Evolutionary conservation across 2,888 invertebrate species (phyloP), one percentile per base, ranked within the genome.

Genomic region (Emmelina monodactyla): DNA sequence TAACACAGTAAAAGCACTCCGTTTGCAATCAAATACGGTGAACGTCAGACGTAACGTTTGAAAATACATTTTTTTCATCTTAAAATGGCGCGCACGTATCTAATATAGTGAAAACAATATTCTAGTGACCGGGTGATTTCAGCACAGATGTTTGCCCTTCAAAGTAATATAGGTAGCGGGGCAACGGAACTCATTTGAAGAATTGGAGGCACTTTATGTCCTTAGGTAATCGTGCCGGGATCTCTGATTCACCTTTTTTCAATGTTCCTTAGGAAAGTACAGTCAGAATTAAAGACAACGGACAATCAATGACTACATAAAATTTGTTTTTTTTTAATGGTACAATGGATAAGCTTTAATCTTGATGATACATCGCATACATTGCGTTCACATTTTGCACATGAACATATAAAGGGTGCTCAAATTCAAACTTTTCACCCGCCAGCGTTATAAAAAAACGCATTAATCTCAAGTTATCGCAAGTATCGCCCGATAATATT

Each of bases 21-120:
- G 50, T 46, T 63, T 62, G 60, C 64, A 75, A 78, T 76, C 76
- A 78, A 78, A 75, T 73, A 69, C 58, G 58, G 57, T 55, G 55
- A 60, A 62, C 67, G 63, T 67, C 69, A 68, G 67, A n/a, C n/a
- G n/a, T n/a, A 56, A 49, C 54, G 51, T 59, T 45, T 55, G 60
- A 72, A 75, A 80, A 75, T 64, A 73, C 72, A 70, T 79, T 78
- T 79, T 76, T 78, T 75, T 64, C 62, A 70, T 63, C 72, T 79
- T 79, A 76, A 81, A 80, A 81, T 81, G 68, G 76, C 80, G 75
- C 70, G 67, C 81, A 81, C 81, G 80, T 81, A 68, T 81, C 81
- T 80, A 81, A 81, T 81, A 81, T 78, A 81, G 80, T 81, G 80
- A 80, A 81, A 81, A 81, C 81, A 81, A 81, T 81, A 81, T 81